phyloP scores from a whole-genome alignment of 2,888 invertebrate species.

The Eupithecia dodoneata region DNA sequence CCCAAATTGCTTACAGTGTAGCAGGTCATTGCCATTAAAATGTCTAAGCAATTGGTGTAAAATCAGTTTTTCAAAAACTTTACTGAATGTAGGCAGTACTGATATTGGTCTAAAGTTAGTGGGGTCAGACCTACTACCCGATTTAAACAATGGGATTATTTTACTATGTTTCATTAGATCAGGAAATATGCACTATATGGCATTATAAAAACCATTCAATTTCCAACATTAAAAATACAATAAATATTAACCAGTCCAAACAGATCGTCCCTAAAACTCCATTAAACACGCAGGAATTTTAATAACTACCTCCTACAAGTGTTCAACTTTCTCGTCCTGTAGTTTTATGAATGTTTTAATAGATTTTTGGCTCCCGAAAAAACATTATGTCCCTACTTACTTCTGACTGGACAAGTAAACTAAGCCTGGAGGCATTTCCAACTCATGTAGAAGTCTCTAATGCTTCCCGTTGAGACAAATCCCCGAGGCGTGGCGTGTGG shows the following conservation, averaged over 20 bases:
- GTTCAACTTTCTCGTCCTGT: constrained; percentile 19
- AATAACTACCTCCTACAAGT: constrained; percentile 17
- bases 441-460: background rate
- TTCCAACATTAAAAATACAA: constrained; percentile 25
- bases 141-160: too few relatives aligned
- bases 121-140: too few relatives aligned
- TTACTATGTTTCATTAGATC: too few relatives aligned
- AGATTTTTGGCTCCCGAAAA: constrained; percentile 29
- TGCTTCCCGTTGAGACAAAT: constrained; percentile 34
- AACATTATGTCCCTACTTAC: constrained; percentile 1
- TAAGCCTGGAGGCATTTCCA: background rate
- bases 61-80: too few relatives aligned
- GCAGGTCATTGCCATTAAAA: too few relatives aligned
- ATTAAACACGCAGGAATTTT: constrained; percentile 25
- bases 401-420: background rate
- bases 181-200: too few relatives aligned
- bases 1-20: too few relatives aligned
- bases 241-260: constrained; percentile 24
- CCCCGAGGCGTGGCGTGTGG: constrained; percentile 47
- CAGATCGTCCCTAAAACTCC: constrained; percentile 14
- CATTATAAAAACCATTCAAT: constrained; percentile 23
- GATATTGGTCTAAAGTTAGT: too few relatives aligned
- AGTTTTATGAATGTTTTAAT: constrained; percentile 19
- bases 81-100: too few relatives aligned
- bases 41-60: too few relatives aligned